Evolutionary conservation across 2,888 invertebrate genomes (phyloP).

Genomic region (Melieria crassipennis): DNA sequence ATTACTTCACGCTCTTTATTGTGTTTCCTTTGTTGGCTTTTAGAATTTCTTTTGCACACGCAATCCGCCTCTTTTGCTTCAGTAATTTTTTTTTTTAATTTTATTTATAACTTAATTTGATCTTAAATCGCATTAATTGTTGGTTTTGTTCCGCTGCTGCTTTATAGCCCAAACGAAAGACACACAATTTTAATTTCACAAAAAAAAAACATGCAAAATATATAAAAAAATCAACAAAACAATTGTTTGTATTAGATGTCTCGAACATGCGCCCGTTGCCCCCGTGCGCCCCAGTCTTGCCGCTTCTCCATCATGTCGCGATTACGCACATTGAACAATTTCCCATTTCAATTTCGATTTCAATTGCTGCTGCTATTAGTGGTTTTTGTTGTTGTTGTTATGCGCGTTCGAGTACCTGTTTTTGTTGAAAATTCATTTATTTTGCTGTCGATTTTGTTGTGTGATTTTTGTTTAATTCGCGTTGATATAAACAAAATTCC

Average conservation of each 20-base stretch:
- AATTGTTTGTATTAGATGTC: too few relatives aligned
- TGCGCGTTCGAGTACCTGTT: not conserved
- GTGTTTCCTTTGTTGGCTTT: not conserved
- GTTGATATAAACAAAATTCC: constrained; percentile 27
- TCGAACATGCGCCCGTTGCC: too few relatives aligned
- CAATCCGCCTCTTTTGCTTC: not conserved
- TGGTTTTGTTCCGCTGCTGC: not conserved
- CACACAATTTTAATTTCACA: not conserved
- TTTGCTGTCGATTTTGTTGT: too few relatives aligned
- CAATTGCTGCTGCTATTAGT: not conserved
- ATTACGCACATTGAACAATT: not conserved
- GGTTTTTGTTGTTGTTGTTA: constrained; percentile 1
- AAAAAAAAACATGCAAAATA: too few relatives aligned
- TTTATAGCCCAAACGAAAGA: not conserved
- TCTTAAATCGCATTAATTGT: constrained; percentile 12
- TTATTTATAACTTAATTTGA: constrained; percentile 24
- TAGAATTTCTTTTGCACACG: not conserved
- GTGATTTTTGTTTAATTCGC: not conserved
- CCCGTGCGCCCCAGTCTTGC: too few relatives aligned
- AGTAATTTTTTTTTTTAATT: not conserved
- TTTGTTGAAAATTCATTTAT: too few relatives aligned
- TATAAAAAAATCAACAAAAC: too few relatives aligned
- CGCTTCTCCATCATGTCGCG: not conserved
- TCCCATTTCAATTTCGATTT: constrained; percentile 7
- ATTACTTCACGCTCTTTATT: not conserved